These are phyloP conservation scores for Crocidura indochinensis DNA, from an alignment of 2,797 vertebrate species.

Conservation along the genomic window DNA sequence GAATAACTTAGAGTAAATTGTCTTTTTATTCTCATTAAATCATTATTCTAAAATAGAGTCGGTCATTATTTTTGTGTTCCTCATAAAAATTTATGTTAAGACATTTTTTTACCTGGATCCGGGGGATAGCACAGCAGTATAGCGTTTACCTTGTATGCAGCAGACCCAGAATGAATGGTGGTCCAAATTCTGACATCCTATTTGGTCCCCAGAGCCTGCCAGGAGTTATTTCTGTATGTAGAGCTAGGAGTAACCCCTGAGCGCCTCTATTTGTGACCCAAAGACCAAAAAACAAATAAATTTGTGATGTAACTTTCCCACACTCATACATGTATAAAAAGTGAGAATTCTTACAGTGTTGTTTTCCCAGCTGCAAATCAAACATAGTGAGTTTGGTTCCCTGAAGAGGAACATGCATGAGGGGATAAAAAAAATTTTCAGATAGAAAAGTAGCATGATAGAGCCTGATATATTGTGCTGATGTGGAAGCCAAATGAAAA, in stretches of 20 bases:
- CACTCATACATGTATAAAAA: background rate
- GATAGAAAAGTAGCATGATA: background rate
- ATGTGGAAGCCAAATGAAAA: rapidly evolving
- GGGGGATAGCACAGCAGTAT: no score
- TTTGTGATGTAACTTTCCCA: background rate
- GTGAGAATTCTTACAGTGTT: background rate
- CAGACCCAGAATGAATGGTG: no score
- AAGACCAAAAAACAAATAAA: background rate
- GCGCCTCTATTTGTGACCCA: no score
- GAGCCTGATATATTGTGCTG: background rate
- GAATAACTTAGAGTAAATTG: background rate
- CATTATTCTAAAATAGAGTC: background rate
- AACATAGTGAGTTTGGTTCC: background rate
- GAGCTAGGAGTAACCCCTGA: no score
- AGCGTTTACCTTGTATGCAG: no score
- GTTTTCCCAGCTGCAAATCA: background rate
- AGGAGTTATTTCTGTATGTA: no score
- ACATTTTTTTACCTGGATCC: no score
- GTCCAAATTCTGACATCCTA: no score
- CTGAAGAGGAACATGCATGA: background rate
- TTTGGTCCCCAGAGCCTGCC: no score
- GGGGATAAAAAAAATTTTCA: background rate
- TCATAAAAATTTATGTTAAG: background rate
- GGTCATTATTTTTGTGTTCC: background rate
- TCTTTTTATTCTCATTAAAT: background rate